Evolutionary conservation across 1,140 invertebrate genomes (phyloP).

Genomic region (Cardiocondyla obscurior): DNA sequence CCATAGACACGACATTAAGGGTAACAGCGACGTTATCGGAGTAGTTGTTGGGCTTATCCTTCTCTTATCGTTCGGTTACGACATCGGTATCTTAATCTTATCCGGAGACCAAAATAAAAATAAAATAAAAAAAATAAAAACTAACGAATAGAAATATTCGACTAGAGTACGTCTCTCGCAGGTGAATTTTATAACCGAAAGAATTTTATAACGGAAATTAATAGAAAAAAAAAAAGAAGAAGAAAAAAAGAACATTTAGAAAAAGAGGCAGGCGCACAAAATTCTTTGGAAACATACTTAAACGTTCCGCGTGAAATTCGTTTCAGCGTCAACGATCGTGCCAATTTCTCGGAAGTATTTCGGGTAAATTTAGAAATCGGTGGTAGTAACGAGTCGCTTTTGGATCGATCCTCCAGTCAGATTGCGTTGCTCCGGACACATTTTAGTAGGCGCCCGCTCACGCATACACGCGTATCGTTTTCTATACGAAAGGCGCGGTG

Average conservation of each 20-base stretch:
- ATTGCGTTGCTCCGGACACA: background rate
- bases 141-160: background rate
- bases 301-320: background rate
- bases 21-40: background rate
- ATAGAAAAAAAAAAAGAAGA: background rate
- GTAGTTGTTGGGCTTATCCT: background rate
- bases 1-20: slow-evolving; percentile 20
- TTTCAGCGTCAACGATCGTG: background rate
- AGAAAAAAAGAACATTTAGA: background rate
- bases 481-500: slow-evolving; percentile 39
- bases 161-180: background rate
- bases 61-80: background rate
- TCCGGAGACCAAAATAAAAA: background rate
- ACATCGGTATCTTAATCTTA: background rate
- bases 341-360: background rate
- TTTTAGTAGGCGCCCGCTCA: background rate
- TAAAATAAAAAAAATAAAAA: background rate
- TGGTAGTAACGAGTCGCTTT: background rate
- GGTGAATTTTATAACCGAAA: background rate
- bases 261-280: background rate
- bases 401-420: background rate
- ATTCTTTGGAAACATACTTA: background rate
- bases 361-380: background rate
- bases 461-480: background rate
- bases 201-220: background rate